phyloP scores from a whole-genome alignment of 2,113 vertebrate species.

The Daboia siamensis region DNA sequence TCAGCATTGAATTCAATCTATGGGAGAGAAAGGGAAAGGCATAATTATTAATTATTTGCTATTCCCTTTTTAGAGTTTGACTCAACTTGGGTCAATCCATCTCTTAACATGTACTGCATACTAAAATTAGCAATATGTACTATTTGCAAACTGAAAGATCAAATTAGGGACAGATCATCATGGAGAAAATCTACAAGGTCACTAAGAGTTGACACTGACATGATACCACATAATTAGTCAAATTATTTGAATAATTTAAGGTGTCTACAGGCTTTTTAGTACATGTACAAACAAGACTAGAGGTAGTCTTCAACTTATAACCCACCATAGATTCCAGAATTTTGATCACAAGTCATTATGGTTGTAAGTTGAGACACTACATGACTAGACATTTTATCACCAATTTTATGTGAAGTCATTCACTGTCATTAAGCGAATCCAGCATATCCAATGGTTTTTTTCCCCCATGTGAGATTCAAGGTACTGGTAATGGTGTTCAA shows the following conservation, averaged over 20 bases:
- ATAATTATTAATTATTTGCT: not conserved
- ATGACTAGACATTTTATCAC: not conserved
- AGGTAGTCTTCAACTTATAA: not conserved
- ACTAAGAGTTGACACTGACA: not conserved
- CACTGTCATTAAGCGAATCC: not conserved
- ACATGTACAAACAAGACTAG: not conserved
- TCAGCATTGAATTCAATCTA: constrained; percentile 76
- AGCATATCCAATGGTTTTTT: not conserved
- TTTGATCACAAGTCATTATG: not conserved
- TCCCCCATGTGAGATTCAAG: no score
- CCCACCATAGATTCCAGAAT: not conserved
- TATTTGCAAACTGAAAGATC: not conserved
- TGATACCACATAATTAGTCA: not conserved
- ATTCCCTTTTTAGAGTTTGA: not conserved
- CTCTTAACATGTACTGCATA: not conserved
- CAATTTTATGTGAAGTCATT: not conserved
- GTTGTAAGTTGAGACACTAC: not conserved
- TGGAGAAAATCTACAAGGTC: not conserved
- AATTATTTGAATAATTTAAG: not conserved
- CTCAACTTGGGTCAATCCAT: no score
- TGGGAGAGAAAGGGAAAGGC: constrained; percentile 37
- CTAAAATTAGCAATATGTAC: not conserved
- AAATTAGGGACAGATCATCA: not conserved
- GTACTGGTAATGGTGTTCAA: no score
- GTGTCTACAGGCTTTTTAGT: not conserved